Percentiles rank a stretch among this genome's conserved stretches.
Conservation (phyloP, 2,113 vertebrate genomes). For the Chionis minor region DNA sequence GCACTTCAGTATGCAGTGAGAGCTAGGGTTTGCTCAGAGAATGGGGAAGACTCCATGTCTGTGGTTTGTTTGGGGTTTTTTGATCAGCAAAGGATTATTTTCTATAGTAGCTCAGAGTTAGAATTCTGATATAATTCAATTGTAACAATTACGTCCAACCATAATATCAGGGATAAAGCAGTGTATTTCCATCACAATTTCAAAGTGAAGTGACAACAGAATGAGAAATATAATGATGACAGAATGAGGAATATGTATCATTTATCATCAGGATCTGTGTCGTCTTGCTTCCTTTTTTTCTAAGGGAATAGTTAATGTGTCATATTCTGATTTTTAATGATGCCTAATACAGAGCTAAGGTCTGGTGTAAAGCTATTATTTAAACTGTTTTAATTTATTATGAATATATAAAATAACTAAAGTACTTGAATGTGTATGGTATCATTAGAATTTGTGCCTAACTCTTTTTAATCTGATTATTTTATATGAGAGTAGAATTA, state of each 20-base stretch:
- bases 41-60: fast-evolving
- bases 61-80: too few species aligned
- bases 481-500: neutral
- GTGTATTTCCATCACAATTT: neutral
- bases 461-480: neutral
- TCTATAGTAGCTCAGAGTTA: neutral
- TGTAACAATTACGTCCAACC: neutral
- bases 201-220: neutral
- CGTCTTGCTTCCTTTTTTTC: neutral
- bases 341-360: neutral
- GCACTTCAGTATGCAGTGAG: neutral
- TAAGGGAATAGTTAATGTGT: neutral
- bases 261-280: neutral
- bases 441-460: neutral
- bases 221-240: neutral
- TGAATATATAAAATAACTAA: neutral
- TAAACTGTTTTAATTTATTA: constrained; percentile 9
- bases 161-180: neutral
- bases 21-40: neutral
- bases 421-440: neutral
- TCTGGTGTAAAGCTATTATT: neutral
- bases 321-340: neutral
- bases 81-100: neutral
- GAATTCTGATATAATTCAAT: neutral
- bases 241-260: neutral